Evolutionary conservation across 2,888 invertebrate genomes (phyloP).

Genomic region (Tyria jacobaeae): DNA sequence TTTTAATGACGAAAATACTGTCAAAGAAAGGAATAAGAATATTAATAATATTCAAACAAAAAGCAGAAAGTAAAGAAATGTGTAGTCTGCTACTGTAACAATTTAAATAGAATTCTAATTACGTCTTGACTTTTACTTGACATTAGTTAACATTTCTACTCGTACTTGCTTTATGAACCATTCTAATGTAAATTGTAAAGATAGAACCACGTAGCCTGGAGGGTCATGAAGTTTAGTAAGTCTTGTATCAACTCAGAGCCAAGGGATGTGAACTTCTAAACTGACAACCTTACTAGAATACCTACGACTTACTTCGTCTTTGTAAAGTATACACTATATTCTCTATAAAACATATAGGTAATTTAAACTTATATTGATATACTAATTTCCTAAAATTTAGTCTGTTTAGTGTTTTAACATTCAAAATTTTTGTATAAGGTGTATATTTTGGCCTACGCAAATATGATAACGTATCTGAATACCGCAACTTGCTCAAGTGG

Average conservation of each 20-base stretch:
- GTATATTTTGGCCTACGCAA: too few species aligned
- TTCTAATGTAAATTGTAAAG: conserved; percentile 40
- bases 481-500: too few species aligned
- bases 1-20: neutral
- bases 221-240: conserved; percentile 44
- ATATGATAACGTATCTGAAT: too few species aligned
- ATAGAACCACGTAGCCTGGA: conserved; percentile 31
- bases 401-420: too few species aligned
- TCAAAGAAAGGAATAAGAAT: too few species aligned
- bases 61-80: too few species aligned
- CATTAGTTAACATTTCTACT: conserved; percentile 36
- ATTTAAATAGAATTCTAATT: neutral
- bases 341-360: conserved; percentile 17
- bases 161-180: conserved; percentile 19
- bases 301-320: conserved; percentile 31
- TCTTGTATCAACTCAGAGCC: conserved; percentile 35
- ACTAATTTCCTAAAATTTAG: conserved; percentile 4
- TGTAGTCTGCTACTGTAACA: too few species aligned
- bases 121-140: neutral
- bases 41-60: too few species aligned
- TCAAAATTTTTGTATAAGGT: too few species aligned
- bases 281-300: conserved; percentile 37
- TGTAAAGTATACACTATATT: conserved; percentile 17
- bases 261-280: conserved; percentile 42
- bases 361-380: conserved; percentile 18